Percentiles rank a stretch among this genome's conserved stretches.
These are phyloP conservation scores for Leptopilina clavipes DNA, from an alignment of 1,140 invertebrate genomes.

Conservation along the genomic window DNA sequence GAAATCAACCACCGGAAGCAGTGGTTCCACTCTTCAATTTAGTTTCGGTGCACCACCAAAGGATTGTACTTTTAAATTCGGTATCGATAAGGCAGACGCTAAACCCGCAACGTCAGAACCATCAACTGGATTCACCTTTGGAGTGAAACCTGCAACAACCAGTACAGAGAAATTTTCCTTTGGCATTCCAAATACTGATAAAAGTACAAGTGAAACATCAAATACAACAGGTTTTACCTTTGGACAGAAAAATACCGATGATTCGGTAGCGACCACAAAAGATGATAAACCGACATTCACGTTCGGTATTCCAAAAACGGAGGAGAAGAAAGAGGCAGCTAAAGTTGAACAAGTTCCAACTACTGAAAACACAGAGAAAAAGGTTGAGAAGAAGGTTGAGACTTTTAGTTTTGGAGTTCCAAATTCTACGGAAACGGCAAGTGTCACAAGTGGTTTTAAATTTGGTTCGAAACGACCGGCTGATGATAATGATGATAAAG, in stretches of 20 bases:
- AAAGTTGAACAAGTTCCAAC: not conserved
- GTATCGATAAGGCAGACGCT: conserved; percentile 66
- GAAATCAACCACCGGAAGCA: conserved; percentile 50
- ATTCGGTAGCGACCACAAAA: too few species aligned
- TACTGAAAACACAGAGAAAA: conserved; percentile 29
- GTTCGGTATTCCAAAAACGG: conserved; percentile 42
- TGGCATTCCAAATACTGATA: conserved; percentile 55
- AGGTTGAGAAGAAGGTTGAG: conserved; percentile 4
- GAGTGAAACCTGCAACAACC: conserved; percentile 38
- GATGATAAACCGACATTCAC: conserved; percentile 33
- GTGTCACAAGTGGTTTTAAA: conserved; percentile 34
- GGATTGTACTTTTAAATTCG: conserved; percentile 69
- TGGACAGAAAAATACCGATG: not conserved
- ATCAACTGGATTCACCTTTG: conserved; percentile 59
- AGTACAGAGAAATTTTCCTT: conserved; percentile 60
- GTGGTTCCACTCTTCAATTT: conserved; percentile 59
- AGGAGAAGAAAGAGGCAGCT: conserved; percentile 22
- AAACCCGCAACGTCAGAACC: conserved; percentile 42
- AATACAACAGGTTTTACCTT: conserved; percentile 36
- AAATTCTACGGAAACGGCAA: not conserved
- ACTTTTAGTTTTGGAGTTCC: conserved; percentile 70
- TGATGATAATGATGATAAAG: not conserved
- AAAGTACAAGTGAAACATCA: conserved; percentile 35
- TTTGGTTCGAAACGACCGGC: conserved; percentile 40
- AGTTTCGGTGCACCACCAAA: conserved; percentile 60